Base-by-base conservation (phyloP, 92 coral and sea anemone species). In the Phenganax marumi region DNA sequence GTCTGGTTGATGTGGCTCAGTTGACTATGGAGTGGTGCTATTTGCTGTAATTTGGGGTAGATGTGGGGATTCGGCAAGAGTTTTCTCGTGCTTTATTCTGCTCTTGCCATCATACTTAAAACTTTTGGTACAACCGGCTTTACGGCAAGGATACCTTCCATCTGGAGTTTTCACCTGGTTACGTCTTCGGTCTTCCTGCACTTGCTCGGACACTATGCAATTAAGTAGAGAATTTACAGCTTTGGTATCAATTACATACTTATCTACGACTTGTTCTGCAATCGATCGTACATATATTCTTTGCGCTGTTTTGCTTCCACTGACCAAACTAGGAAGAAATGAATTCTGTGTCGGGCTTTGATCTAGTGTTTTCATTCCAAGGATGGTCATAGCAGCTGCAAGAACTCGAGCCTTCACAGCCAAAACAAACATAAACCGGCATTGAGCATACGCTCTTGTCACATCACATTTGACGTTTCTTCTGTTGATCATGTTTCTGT, bases 111-210 rank as follows among this genome's bases (percentile, higher is more conserved):
- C 80, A 19, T 12, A 53, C 19, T 26, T 75, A 53, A 75, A 75
- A 8, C 24, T 50, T 17, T 75, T 75, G 6, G 56, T 75, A 17
- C 80, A 75, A 13, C 80, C 80, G 13, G 80, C 26, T 50, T 16
- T 23, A 7, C 80, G 60, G 17, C 80, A 75, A 49, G 80, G 80
- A 39, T 75, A 75, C 25, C 80, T 21, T 22, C 80, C 80, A 75
- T 75, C 80, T 9, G 23, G 60, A 18, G 70, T 75, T 19, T 75
- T 69, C 8, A 39, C 60, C 63, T 75, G 80, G 52, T 19, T 19
- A 7, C 16, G 10, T 75, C 70, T 48, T 50, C 26, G 19, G 3
- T 51, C 80, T 17, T 74, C 71, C 68, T 74, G 79, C 6, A 8
- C 65, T 8, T 58, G 14, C 65, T 58, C 65, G 8, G 65, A 58